These are phyloP conservation scores for Grus americana DNA, from an alignment of 2,113 vertebrate species.

Conservation along the genomic window DNA sequence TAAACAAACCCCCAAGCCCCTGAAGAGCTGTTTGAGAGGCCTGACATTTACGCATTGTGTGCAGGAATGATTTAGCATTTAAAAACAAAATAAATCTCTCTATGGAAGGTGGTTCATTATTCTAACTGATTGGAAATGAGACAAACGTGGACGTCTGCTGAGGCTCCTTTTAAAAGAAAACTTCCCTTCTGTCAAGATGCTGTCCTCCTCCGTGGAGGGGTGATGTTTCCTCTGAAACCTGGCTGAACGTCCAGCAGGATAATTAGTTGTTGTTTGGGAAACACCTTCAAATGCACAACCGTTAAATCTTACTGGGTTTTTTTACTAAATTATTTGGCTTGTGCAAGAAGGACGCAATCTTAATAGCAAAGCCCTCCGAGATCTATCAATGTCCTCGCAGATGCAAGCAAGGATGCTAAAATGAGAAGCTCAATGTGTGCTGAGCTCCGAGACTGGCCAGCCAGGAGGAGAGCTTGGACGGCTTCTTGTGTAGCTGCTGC, in stretches of 20 bases:
- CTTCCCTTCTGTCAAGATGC: neutral
- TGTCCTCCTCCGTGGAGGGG: neutral
- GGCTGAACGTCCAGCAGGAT: neutral
- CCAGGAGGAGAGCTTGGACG: neutral
- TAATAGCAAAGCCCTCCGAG: neutral
- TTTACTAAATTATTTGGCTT: neutral
- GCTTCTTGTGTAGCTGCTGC: neutral
- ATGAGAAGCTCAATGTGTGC: neutral
- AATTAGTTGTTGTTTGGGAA: neutral
- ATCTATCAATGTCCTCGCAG: neutral
- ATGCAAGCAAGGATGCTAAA: neutral
- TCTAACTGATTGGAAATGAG: constrained; percentile 7
- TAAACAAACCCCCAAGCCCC: neutral
- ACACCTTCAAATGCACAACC: neutral
- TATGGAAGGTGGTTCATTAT: neutral
- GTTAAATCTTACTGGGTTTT: neutral
- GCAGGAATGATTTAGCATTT: constrained; percentile 23
- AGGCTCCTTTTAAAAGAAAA: neutral
- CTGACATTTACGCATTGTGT: neutral
- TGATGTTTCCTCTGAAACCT: neutral
- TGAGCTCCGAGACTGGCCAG: neutral
- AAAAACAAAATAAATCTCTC: constrained; percentile 33
- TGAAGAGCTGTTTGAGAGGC: neutral
- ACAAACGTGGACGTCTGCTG: neutral
- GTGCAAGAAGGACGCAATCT: neutral